These are phyloP conservation scores for Liasis olivaceus DNA, from an alignment of 2,797 vertebrate genomes.

Conservation along the genomic window DNA sequence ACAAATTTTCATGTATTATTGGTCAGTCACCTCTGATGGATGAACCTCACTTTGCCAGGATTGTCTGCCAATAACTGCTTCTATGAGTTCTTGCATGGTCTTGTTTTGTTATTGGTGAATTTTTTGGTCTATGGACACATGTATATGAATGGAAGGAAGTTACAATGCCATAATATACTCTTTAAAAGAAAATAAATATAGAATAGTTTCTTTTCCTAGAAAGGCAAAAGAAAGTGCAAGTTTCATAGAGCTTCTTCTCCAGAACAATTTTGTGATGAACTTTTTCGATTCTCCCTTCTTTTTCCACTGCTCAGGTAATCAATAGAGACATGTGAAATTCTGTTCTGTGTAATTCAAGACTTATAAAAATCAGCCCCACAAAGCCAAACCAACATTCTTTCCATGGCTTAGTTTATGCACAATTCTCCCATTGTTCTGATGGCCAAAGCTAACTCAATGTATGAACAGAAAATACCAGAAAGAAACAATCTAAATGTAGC, in stretches of 20 bases:
- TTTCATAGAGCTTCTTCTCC: not conserved
- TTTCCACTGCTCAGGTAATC: conserved; percentile 6
- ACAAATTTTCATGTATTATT: not conserved
- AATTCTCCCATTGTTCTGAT: not conserved
- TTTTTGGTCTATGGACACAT: not conserved
- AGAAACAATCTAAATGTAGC: not conserved
- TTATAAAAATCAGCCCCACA: conserved; percentile 16
- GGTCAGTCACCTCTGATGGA: not conserved
- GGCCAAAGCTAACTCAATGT: not conserved
- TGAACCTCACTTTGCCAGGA: not conserved
- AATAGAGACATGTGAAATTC: conserved; percentile 34
- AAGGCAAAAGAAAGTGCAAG: not conserved
- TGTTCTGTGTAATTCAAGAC: not conserved
- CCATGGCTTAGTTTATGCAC: not conserved
- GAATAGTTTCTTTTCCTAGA: not conserved
- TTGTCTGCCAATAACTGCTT: not conserved
- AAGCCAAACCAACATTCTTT: conserved; percentile 19
- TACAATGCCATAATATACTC: not conserved
- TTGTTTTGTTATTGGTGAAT: not conserved
- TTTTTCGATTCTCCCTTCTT: not conserved
- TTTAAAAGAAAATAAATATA: not conserved
- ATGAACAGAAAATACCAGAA: not conserved
- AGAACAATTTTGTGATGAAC: not conserved
- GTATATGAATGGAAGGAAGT: not conserved
- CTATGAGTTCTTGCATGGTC: not conserved